Evolutionary conservation across 2,888 invertebrate genomes (phyloP).

Genomic region (Ypsolopha sequella): DNA sequence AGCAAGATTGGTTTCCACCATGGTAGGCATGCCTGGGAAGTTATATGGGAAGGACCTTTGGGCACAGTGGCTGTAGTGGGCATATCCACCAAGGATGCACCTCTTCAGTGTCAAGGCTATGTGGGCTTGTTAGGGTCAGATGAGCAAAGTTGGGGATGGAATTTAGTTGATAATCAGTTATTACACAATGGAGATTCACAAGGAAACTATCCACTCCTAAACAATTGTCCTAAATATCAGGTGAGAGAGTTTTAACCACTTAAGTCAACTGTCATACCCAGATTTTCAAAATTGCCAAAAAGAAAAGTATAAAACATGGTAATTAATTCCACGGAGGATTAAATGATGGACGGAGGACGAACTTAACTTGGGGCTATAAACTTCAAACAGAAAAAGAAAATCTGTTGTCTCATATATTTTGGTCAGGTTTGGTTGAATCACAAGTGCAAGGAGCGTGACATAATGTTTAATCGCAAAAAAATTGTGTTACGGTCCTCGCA

Average conservation of each 20-base stretch:
- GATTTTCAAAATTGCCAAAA: neutral
- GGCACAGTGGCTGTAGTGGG: conserved; percentile 99
- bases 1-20: conserved; percentile 91
- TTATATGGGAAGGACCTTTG: conserved; percentile 98
- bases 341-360: no score
- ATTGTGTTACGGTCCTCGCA: no score
- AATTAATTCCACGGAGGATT: no score
- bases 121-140: conserved; percentile 94
- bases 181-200: conserved; percentile 96
- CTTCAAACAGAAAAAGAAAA: no score
- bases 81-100: conserved; percentile 93
- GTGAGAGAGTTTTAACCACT: neutral
- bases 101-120: conserved; percentile 95
- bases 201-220: conserved; percentile 93
- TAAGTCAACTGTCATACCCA: neutral
- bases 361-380: no score
- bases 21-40: conserved; percentile 97
- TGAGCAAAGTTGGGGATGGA: conserved; percentile 99
- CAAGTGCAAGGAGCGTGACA: no score
- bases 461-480: no score
- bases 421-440: no score
- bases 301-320: no score
- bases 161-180: conserved; percentile 96
- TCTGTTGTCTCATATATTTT: no score
- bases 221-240: conserved; percentile 98